A percentile compares a stretch with the other conserved stretches of the same genome.
These are phyloP conservation scores for Drosophila diplacantha DNA, from an alignment of 2,888 invertebrate genomes.

Conservation along the genomic window DNA sequence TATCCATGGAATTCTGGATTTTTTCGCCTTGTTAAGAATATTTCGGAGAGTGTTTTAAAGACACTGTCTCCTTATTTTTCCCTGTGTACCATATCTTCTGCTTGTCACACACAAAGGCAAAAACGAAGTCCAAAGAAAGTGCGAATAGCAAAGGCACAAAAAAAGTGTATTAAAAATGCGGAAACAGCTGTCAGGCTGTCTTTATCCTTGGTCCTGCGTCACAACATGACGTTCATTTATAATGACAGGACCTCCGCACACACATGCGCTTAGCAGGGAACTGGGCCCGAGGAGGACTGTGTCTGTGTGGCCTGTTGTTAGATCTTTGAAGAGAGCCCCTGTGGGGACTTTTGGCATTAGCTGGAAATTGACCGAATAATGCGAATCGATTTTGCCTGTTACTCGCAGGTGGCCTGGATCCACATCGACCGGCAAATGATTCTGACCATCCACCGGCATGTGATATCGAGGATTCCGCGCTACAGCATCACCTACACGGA, in stretches of 20 bases:
- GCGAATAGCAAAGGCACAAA: constrained; percentile 29
- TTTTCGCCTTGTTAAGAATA: neutral
- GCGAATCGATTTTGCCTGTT: constrained; percentile 22
- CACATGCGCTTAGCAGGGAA: constrained; percentile 17
- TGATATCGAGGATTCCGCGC: constrained; percentile 92
- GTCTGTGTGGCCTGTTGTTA: neutral
- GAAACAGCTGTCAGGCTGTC: constrained; percentile 67
- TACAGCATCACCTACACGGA: constrained; percentile 94
- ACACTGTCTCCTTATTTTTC: neutral
- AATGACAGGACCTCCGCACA: constrained; percentile 35
- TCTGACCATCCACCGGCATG: constrained; percentile 93
- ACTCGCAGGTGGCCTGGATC: constrained; percentile 91
- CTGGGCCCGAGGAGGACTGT: neutral
- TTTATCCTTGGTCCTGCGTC: constrained; percentile 42
- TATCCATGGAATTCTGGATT: neutral
- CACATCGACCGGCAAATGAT: constrained; percentile 97
- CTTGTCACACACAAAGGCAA: constrained; percentile 58
- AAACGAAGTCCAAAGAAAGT: constrained; percentile 53
- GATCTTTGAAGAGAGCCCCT: constrained; percentile 13
- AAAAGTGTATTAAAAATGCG: constrained; percentile 72
- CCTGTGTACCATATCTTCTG: constrained; percentile 23
- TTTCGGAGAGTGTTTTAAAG: neutral
- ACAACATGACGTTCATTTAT: constrained; percentile 67
- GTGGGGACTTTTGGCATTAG: constrained; percentile 6
- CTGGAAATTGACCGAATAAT: constrained; percentile 8